phyloP scores from a whole-genome alignment of 2,888 invertebrate species.

The Pachydiplax longipennis region DNA sequence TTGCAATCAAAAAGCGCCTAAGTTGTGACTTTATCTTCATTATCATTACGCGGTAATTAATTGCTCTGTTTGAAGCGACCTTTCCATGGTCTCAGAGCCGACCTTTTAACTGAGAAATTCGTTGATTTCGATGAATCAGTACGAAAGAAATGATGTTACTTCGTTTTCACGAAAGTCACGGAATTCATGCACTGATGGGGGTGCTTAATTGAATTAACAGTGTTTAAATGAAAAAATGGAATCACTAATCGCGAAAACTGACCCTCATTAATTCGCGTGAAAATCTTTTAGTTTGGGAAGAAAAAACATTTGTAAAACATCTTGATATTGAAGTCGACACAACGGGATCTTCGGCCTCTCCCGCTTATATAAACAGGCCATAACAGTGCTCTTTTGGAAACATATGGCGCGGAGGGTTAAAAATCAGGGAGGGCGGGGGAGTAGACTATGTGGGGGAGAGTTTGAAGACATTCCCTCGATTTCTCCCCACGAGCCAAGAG shows the following conservation, averaged over 20 bases:
- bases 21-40: no score
- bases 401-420: not conserved
- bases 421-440: not conserved
- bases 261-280: not conserved
- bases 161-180: no score
- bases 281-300: not conserved
- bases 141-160: no score
- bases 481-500: not conserved
- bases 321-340: not conserved
- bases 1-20: no score
- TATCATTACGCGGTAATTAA: no score
- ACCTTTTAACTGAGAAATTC: no score
- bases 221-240: not conserved
- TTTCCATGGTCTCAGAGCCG: no score
- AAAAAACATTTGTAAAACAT: not conserved
- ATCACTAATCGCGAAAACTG: not conserved
- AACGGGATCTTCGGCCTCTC: not conserved
- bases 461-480: not conserved
- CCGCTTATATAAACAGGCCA: not conserved
- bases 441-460: not conserved
- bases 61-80: no score
- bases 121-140: no score
- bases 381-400: not conserved
- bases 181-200: no score
- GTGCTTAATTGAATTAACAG: not conserved